Evolutionary conservation across 2,888 invertebrate species (phyloP), one percentile per base, ranked within the genome.

Genomic region (Troides aeacus): DNA sequence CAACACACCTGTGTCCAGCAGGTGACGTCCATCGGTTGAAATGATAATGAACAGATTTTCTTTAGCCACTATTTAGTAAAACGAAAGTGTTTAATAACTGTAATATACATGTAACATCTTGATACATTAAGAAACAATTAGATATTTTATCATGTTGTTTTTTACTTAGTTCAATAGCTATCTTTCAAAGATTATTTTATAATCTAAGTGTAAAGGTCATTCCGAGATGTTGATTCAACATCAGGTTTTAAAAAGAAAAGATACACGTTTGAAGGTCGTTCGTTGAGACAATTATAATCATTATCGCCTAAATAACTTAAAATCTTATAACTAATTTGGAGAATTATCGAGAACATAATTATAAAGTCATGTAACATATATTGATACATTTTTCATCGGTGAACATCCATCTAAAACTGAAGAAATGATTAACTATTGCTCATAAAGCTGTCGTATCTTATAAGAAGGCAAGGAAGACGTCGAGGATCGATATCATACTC

Each of bases 161-260:
- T 70, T 63, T 36, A 59, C 70, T 63, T 62, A 10, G 23, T 70
- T 39, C 39, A 57, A 21, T 53, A 63, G 59, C 42, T 60, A 70
- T 70, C 63, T 8, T 53, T 62, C 39, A 39, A n/a, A 70, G 66
- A 70, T 70, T 66, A 66, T 66, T 70, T 30, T 60, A 61, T 63
- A 70, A 70, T 70, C 70, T 70, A 57, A 53, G 70, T 62, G 63
- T 66, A 62, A 10, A 63, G 70, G 66, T 66, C 56, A 23, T 53
- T 57, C 59, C 56, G 59, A 63, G 50, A 63, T 63, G 58, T 70
- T 53, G 24, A 53, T 66, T 53, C 24, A 46, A 63, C 62, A 58
- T 50, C 62, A 63, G 66, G 46, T 53, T 57, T 66, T 59, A 60
- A 23, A 39, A 46, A 59, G 39, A 39, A 65, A 66, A 70, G 21